Evolutionary conservation across 2,113 vertebrate genomes (phyloP), one percentile per base, ranked within the genome.

Genomic region (Lonchura striata): DNA sequence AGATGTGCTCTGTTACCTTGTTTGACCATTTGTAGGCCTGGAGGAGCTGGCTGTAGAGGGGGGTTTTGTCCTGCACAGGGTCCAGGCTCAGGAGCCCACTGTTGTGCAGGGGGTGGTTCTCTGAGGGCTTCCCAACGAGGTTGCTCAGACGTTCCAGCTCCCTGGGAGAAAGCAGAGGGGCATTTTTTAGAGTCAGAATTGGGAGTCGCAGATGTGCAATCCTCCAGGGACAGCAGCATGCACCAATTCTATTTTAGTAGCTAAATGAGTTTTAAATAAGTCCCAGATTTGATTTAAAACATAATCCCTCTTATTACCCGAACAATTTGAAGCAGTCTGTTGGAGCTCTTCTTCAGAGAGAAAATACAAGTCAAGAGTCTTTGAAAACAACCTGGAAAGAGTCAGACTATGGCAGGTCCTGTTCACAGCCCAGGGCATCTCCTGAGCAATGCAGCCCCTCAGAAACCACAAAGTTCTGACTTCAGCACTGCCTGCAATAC

Each of bases 11-110:
- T 31, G 47, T 95, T 97, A 99, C 99, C 98, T 99, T 99, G 96
- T 99, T 99, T 31, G 99, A 99, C 99, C 99, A 99, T 52, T 99
- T 99, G 94, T 99, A 99, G 3, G 99, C 99, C 92, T 99, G 99
- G 15, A 99, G 99, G 31, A 99, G 99, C 41, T 99, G 99, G 44
- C 99, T 99, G 95, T 99, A 99, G 2, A 99, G 97, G 13, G 99
- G 99, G 1, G 99, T 99, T 95, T 99, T 99, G 97, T 99, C 99
- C 94, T 99, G 99, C 68, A 99, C 99, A 1, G 99, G 99, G 94
- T 99, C 99, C 23, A 99, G 97, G 94, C 99, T 99, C 63, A 99
- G 90, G 21, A 99, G 97, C 2, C 99, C 99, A 0, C 99, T 99
- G 95, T 99, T 99, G 82, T 99, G 99, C 25, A 99, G 98, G 6